Percentiles rank a stretch among this genome's conserved stretches.
phyloP scores from a whole-genome alignment of 1,140 invertebrate species.

The Drosophila carrolli region DNA sequence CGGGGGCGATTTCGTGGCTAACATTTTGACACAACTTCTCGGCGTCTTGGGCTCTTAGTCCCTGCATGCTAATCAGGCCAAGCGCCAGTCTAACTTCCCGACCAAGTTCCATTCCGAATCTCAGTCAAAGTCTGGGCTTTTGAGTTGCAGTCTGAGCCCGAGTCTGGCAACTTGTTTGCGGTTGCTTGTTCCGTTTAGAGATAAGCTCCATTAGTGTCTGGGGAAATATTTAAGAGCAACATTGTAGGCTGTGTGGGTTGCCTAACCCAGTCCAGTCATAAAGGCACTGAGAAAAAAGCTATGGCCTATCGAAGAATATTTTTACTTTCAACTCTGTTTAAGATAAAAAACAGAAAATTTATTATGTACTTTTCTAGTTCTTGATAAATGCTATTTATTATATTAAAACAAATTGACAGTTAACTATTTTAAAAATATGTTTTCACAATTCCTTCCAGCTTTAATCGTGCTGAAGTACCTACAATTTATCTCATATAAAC shows the following conservation, averaged over 20 bases:
- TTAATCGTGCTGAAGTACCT: too few species aligned
- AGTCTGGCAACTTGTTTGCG: conserved; percentile 71
- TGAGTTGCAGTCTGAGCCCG: conserved; percentile 5
- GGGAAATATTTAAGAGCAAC: conserved; percentile 79
- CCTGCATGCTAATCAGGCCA: conserved; percentile 73
- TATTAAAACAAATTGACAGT: too few species aligned
- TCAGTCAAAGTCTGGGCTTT: conserved; percentile 19
- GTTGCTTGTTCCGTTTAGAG: conserved; percentile 84
- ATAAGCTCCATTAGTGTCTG: conserved; percentile 84
- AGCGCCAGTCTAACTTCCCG: conserved; percentile 61
- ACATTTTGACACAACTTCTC: conserved; percentile 66
- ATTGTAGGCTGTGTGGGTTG: conserved; percentile 41
- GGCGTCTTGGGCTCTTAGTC: conserved; percentile 47
- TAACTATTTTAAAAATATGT: too few species aligned
- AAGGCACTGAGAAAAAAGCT: conserved; percentile 18
- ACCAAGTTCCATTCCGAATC: conserved; percentile 14
- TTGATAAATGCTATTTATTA: too few species aligned
- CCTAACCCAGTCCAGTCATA: conserved; percentile 27
- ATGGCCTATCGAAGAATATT: background rate
- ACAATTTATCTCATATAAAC: too few species aligned
- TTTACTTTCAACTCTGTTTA: too few species aligned
- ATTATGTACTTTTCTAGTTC: too few species aligned
- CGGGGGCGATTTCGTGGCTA: conserved; percentile 62
- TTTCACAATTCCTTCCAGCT: too few species aligned
- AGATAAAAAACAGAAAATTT: too few species aligned